Evolutionary conservation across 2,113 vertebrate genomes (phyloP).

Genomic region (Percina caprodes): DNA sequence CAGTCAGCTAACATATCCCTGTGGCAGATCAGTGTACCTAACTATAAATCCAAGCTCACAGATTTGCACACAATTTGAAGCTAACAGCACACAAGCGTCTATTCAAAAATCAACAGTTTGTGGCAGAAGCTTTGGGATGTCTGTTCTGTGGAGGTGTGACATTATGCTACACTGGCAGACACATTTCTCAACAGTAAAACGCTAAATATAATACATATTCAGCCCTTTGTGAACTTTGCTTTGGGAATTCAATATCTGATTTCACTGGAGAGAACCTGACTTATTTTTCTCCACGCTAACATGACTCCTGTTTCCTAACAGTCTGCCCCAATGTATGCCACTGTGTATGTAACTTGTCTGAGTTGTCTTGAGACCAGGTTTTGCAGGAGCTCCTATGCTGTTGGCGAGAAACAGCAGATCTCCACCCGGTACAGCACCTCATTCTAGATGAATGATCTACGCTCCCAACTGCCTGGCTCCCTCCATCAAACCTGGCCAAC

Average conservation of each 20-base stretch:
- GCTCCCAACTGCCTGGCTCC: conserved; percentile 73
- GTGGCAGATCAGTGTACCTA: conserved; percentile 53
- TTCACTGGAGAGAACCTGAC: background rate
- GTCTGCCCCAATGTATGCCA: conserved; percentile 19
- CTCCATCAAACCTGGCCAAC: conserved; percentile 84
- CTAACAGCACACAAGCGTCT: conserved; percentile 3
- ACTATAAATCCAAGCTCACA: conserved; percentile 59
- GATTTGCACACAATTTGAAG: conserved; percentile 54
- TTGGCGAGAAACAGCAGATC: conserved; percentile 54
- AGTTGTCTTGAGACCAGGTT: conserved; percentile 30
- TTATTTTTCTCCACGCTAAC: conserved; percentile 12
- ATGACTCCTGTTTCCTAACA: background rate
- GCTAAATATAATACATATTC: background rate
- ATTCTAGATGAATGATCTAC: conserved; percentile 83
- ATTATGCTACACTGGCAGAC: conserved; percentile 12
- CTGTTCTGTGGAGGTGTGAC: conserved; percentile 22
- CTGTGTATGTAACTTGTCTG: background rate
- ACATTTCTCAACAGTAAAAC: conserved; percentile 21
- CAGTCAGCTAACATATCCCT: conserved; percentile 69
- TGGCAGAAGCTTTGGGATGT: conserved; percentile 10
- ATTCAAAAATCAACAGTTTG: conserved; percentile 41
- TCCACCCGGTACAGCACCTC: conserved; percentile 59
- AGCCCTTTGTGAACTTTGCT: background rate
- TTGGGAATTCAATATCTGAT: conserved; percentile 21
- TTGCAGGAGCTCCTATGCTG: conserved; percentile 44